A percentile compares a stretch with the other conserved stretches of the same genome.
These are phyloP conservation scores for Pitangus sulphuratus DNA, from an alignment of 2,797 vertebrate genomes.

Conservation along the genomic window DNA sequence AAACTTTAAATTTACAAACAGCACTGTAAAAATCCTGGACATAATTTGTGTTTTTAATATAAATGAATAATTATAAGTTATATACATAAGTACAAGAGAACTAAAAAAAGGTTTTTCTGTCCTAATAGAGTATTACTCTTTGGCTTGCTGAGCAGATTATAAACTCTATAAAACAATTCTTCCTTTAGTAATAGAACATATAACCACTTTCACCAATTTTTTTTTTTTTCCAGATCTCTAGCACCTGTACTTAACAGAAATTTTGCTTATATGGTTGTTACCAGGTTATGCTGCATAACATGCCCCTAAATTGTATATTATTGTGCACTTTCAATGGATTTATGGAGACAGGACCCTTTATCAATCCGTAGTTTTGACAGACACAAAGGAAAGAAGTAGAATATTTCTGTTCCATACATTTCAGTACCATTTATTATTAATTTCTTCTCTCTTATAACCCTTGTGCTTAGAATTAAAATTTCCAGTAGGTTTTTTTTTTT, in stretches of 20 bases:
- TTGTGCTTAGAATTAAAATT: neutral
- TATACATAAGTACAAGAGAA: conserved; percentile 27
- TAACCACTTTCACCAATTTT: neutral
- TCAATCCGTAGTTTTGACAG: neutral
- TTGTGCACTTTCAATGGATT: neutral
- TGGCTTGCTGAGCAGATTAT: conserved; percentile 52
- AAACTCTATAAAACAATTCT: conserved; percentile 35
- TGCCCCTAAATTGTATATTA: neutral
- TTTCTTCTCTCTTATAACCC: neutral
- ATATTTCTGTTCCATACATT: neutral
- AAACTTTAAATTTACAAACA: conserved; percentile 47
- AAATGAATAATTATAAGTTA: conserved; percentile 7
- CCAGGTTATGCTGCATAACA: neutral
- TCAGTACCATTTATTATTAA: neutral
- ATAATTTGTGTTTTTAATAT: conserved; percentile 34
- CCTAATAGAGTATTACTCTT: conserved; percentile 41
- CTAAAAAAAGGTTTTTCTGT: conserved; percentile 31
- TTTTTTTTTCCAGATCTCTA: neutral
- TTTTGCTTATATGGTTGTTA: neutral
- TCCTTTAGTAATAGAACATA: conserved; percentile 44
- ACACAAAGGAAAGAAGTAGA: neutral
- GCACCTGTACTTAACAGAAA: neutral
- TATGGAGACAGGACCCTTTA: neutral
- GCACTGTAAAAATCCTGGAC: conserved; percentile 9
- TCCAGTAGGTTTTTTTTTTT: neutral